A percentile compares a stretch with the other conserved stretches of the same genome.
Conservation (phyloP, 2,797 vertebrate species). For the Myripristis murdjan region DNA sequence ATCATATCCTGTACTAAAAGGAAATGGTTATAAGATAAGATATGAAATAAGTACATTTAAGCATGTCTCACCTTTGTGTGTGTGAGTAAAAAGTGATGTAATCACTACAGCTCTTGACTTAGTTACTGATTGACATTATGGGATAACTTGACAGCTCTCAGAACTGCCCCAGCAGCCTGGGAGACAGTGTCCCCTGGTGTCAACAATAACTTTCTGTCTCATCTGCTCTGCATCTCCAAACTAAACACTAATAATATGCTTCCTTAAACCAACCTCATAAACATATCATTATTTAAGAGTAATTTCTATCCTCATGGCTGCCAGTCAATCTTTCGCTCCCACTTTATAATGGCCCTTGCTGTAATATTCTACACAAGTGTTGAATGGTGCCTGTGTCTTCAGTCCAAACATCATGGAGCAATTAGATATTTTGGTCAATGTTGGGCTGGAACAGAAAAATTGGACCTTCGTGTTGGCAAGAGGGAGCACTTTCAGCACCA, state of each 20-base stretch:
- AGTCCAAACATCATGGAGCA: constrained; percentile 73
- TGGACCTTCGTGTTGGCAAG: constrained; percentile 60
- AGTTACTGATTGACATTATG: constrained; percentile 28
- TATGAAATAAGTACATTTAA: background rate
- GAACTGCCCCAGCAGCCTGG: constrained; percentile 69
- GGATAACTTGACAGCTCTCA: constrained; percentile 43
- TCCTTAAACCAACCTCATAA: constrained; percentile 45
- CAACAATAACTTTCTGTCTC: constrained; percentile 52
- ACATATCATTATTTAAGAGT: constrained; percentile 55
- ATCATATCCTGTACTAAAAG: background rate
- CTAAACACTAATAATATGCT: constrained; percentile 49
- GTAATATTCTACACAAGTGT: constrained; percentile 51
- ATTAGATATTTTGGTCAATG: constrained; percentile 59
- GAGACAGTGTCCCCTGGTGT: constrained; percentile 89
- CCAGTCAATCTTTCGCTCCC: constrained; percentile 51
- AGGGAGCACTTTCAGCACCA: constrained; percentile 47
- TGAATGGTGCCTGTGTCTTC: constrained; percentile 71
- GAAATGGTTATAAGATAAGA: too few species aligned
- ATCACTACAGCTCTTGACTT: constrained; percentile 18
- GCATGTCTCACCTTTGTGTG: background rate
- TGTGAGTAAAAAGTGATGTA: background rate
- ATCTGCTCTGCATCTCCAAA: constrained; percentile 58
- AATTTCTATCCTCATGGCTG: constrained; percentile 47
- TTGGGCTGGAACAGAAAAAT: constrained; percentile 50
- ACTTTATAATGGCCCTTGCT: constrained; percentile 50